Evolutionary conservation across 2,888 invertebrate species (phyloP), one percentile per base, ranked within the genome.

Genomic region (Venusia cambrica): DNA sequence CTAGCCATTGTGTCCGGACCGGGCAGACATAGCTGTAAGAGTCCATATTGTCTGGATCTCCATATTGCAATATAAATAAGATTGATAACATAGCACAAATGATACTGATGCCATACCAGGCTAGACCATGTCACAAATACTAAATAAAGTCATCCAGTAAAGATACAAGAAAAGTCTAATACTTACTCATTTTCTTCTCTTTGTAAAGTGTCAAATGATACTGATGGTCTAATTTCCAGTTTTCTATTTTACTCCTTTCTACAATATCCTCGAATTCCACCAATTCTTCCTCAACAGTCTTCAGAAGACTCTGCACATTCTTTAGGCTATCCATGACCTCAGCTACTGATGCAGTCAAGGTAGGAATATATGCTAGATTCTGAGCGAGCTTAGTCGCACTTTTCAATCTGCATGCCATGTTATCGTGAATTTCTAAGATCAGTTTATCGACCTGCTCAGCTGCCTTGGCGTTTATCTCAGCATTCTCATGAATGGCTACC

Each of bases 161-260:
- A n/a, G n/a, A n/a, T n/a, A n/a, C n/a, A n/a, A n/a, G n/a, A n/a
- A n/a, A n/a, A n/a, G n/a, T n/a, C n/a, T n/a, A n/a, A n/a, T n/a
- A 42, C 61, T 61, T 71, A 93, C 93, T 90, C 67, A 92, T 80
- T 77, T 93, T 93, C 54, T 91, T 91, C 52, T 92, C 91, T 64
- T 92, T 90, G 53, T 93, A 93, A 48, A 92, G 71, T 7, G 90
- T 89, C 31, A 94, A 79, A 48, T 93, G 92, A 59, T 92, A 92
- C 49, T 90, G 87, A 60, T 94, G 93, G 57, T 93, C 92, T 20
- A 91, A 63, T 67, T 93, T 92, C 74, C 90, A 89, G 58, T 89
- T 91, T 57, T 93, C 91, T 62, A 93, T 88, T 45, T 93, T 92
- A 42, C 90, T 87, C 43, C 89, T 89, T 58, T 94, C 93, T 5